phyloP scores from a whole-genome alignment of 2,113 vertebrate genomes.

The Anolis carolinensis region DNA sequence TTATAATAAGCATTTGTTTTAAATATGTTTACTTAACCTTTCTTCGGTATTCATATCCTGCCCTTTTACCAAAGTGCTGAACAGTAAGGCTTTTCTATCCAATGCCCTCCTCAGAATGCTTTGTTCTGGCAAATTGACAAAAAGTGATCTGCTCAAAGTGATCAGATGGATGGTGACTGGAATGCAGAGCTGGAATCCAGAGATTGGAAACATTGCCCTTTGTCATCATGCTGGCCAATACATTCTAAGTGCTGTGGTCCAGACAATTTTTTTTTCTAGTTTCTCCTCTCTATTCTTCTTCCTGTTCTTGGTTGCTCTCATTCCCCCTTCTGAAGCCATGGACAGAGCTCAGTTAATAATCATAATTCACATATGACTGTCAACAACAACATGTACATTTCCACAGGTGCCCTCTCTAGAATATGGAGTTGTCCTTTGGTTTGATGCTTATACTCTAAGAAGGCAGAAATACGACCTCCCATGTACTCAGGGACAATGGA shows the following conservation, averaged over 20 bases:
- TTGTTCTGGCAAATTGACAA: no score
- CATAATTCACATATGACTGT: not conserved
- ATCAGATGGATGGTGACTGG: no score
- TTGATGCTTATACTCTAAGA: conserved; percentile 87
- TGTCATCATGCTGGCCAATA: no score
- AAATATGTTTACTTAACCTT: no score
- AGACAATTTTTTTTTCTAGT: not conserved
- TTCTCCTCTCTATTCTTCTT: no score
- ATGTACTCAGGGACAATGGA: conserved; percentile 92
- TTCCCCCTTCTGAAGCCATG: not conserved
- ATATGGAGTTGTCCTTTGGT: conserved; percentile 87
- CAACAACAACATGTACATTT: not conserved
- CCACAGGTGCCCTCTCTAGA: conserved; percentile 81
- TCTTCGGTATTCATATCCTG: not conserved
- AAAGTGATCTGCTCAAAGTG: no score
- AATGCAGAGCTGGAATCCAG: no score
- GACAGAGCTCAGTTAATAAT: not conserved
- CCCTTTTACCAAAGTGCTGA: not conserved
- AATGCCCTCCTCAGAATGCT: no score
- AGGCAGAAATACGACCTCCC: conserved; percentile 79
- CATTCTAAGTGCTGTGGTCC: not conserved
- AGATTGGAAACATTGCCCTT: no score
- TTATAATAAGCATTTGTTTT: no score
- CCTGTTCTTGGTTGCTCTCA: not conserved
- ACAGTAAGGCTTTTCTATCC: not conserved